Evolutionary conservation across 2,113 vertebrate genomes (phyloP), one percentile per base, ranked within the genome.

Genomic region (Epinephelus moara): DNA sequence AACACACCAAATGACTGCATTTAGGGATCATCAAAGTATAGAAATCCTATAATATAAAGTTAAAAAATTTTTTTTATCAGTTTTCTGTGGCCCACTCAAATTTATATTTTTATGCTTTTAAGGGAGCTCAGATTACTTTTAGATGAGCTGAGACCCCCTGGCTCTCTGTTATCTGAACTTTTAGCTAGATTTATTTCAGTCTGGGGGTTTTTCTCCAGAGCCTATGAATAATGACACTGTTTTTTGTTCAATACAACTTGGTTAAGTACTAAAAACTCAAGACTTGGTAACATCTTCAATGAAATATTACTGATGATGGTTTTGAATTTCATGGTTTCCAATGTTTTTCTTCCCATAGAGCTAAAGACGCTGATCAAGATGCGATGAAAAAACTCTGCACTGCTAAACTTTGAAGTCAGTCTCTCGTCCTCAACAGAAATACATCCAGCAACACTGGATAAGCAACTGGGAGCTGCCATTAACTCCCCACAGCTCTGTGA

Each of bases 401-500:
- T 23, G 21, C 42, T 42, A 40, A 40, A 69, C 53, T 82, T 45
- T 40, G 25, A 47, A 30, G 45, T 45, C 68, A 45, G 33, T 27
- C 68, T 75, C 53, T 61, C 7, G 0, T 33, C 57, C 42, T 78
- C 47, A 6, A n/a, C 47, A 57, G 72, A 81, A 75, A 88, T 55
- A 59, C 72, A 67, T 82, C 59, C 67, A 52, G 52, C 4, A 7
- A 67, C 23, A 47, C 49, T 53, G 69, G 70, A 83, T 61, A 61
- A 76, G 70, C 56, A 50, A 50, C 52, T 30, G 67, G 52, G 82
- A 91, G 70, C 62, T 69, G 80, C 66, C 85, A 91, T 93, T 81
- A 79, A 75, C 87, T 91, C 87, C 85, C 85, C 78, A 82, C 80
- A 52, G 89, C 75, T 91, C 85, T 70, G 25, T n/a, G 56, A 82